These are phyloP conservation scores for Pelobates cultripes DNA, from an alignment of 2,797 vertebrate genomes.

Conservation along the genomic window DNA sequence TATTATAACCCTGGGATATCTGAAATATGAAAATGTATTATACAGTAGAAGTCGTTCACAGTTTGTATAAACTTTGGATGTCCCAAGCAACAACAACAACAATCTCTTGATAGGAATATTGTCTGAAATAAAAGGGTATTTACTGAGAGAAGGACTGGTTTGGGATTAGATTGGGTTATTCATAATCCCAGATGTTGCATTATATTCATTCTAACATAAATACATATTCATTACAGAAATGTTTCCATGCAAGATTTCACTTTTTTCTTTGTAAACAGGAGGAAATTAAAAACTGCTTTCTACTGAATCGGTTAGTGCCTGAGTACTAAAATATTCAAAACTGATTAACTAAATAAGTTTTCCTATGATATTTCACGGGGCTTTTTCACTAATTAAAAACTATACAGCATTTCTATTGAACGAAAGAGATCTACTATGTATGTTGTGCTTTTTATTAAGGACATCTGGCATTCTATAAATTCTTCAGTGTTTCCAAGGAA, in stretches of 20 bases:
- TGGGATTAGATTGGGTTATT: conserved; percentile 54
- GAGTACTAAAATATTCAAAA: conserved; percentile 18
- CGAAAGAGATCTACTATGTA: conserved; percentile 27
- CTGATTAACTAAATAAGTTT: conserved; percentile 45
- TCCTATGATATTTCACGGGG: conserved; percentile 49
- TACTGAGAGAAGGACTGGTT: conserved; percentile 38
- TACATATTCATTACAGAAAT: conserved; percentile 34
- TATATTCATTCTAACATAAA: conserved; percentile 40
- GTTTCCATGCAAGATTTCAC: conserved; percentile 29
- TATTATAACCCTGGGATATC: not conserved
- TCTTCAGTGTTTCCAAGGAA: conserved; percentile 50
- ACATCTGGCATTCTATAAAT: conserved; percentile 54
- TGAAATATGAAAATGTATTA: not conserved
- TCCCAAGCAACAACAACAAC: conserved; percentile 26
- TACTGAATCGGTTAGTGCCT: conserved; percentile 21
- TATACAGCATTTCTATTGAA: conserved; percentile 45
- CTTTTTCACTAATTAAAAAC: conserved; percentile 38
- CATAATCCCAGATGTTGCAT: conserved; percentile 47
- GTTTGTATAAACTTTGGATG: conserved; percentile 37
- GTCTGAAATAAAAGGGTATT: conserved; percentile 37
- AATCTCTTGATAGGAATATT: conserved; percentile 46
- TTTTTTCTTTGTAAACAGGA: conserved; percentile 19
- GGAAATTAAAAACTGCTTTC: conserved; percentile 51
- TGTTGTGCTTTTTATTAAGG: conserved; percentile 41
- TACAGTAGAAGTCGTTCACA: not conserved